These are phyloP conservation scores for Malthinus flaveolus DNA, from an alignment of 2,888 invertebrate species.

Conservation along the genomic window DNA sequence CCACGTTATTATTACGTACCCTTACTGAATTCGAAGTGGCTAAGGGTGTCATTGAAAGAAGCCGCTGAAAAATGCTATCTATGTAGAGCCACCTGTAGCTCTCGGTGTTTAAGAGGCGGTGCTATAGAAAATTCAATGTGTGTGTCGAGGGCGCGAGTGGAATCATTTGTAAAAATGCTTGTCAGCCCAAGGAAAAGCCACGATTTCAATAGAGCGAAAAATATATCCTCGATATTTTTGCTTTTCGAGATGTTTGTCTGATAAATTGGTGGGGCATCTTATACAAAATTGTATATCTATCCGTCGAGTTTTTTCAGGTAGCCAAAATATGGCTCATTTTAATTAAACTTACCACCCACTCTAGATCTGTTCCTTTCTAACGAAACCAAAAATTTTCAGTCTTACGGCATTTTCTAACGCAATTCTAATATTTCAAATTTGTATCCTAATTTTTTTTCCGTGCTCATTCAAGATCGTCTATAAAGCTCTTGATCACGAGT, in stretches of 20 bases:
- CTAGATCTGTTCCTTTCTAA: no score
- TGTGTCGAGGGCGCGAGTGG: slow-evolving; percentile 44
- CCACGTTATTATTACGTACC: slow-evolving; percentile 27
- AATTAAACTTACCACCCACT: no score
- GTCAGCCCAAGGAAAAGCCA: slow-evolving; percentile 40
- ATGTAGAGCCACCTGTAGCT: slow-evolving; percentile 50
- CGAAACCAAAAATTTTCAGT: no score
- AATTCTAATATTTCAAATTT: no score
- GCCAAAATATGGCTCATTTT: no score
- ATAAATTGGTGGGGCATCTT: background rate
- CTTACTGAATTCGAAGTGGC: slow-evolving; percentile 41
- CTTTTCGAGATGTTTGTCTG: background rate
- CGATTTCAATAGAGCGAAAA: slow-evolving; percentile 38
- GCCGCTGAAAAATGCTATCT: slow-evolving; percentile 52
- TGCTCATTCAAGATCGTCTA: no score
- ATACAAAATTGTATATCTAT: background rate
- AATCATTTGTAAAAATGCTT: slow-evolving; percentile 54
- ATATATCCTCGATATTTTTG: slow-evolving; percentile 1
- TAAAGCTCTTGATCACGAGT: no score
- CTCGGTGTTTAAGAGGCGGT: slow-evolving; percentile 34
- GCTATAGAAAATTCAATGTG: slow-evolving; percentile 44
- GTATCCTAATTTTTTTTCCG: no score
- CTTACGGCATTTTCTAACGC: no score
- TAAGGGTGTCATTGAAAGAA: slow-evolving; percentile 43
- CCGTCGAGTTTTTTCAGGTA: no score